These are phyloP conservation scores for Rugalucina vietnamica DNA, from an alignment of 2,888 invertebrate genomes.

Conservation along the genomic window DNA sequence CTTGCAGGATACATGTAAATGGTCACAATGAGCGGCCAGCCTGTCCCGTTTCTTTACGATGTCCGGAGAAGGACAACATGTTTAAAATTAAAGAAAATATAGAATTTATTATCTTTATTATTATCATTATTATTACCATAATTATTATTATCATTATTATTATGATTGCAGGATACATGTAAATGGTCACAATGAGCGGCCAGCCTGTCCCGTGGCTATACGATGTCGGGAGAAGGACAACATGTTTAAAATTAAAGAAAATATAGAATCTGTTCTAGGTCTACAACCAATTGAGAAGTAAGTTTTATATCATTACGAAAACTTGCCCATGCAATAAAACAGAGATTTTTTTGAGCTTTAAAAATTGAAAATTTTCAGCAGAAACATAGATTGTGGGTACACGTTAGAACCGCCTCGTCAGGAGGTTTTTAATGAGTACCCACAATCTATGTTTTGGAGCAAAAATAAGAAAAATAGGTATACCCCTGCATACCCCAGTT, in stretches of 20 bases:
- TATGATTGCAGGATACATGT: conserved; percentile 34
- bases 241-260: not conserved
- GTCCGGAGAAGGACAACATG: not conserved
- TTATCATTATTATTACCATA: too few species aligned
- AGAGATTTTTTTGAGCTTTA: too few species aligned
- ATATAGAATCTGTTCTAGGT: not conserved
- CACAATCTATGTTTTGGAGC: too few species aligned
- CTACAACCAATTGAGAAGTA: conserved; percentile 15
- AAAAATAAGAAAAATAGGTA: too few species aligned
- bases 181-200: not conserved
- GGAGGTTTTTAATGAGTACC: too few species aligned
- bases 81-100: not conserved
- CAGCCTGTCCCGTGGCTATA: not conserved
- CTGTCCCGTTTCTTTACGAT: not conserved
- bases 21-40: not conserved
- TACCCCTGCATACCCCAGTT: too few species aligned
- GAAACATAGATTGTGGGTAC: too few species aligned
- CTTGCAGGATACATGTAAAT: conserved; percentile 34
- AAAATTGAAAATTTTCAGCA: too few species aligned
- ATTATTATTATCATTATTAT: too few species aligned
- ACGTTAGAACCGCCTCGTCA: too few species aligned
- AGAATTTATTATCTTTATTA: not conserved
- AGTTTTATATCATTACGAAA: too few species aligned
- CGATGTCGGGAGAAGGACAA: not conserved
- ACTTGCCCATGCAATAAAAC: too few species aligned